phyloP scores from a whole-genome alignment of 2,888 invertebrate genomes.

The Pristionchus exspectatus region DNA sequence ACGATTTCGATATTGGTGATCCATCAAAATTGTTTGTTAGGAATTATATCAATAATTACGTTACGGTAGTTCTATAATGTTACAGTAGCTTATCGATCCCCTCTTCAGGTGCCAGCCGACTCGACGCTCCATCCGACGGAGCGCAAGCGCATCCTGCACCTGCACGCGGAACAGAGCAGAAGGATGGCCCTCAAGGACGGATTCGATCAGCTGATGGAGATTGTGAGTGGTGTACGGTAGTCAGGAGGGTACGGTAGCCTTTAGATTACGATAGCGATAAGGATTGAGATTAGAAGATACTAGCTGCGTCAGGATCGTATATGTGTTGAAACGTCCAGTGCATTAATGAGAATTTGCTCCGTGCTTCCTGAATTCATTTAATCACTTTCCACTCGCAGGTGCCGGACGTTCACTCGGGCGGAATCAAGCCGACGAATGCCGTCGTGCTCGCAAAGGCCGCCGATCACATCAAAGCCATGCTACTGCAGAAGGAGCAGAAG shows the following conservation, averaged over 20 bases:
- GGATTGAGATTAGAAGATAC: no score
- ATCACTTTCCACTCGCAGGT: slow-evolving; percentile 58
- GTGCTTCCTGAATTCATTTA: neutral
- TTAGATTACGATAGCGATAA: no score
- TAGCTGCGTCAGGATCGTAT: no score
- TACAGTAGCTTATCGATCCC: neutral
- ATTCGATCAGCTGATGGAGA: slow-evolving; percentile 76
- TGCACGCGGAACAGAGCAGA: slow-evolving; percentile 78
- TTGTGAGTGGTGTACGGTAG: slow-evolving; percentile 61
- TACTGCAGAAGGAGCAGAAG: slow-evolving; percentile 61
- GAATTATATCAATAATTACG: no score
- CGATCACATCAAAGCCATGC: slow-evolving; percentile 72
- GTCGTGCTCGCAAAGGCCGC: slow-evolving; percentile 77
- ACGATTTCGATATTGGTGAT: no score
- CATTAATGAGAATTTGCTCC: no score
- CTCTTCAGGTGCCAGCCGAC: slow-evolving; percentile 69
- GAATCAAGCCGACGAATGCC: slow-evolving; percentile 78
- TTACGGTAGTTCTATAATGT: neutral
- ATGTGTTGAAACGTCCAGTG: no score
- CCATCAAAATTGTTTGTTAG: no score
- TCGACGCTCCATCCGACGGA: slow-evolving; percentile 77
- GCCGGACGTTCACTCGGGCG: slow-evolving; percentile 75
- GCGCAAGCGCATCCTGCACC: slow-evolving; percentile 77
- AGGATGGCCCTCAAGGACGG: slow-evolving; percentile 78
- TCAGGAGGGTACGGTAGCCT: neutral